A percentile compares a stretch with the other conserved stretches of the same genome.
Evolutionary conservation across 2,113 vertebrate species (phyloP).

Genomic region (Callipepla californica): DNA sequence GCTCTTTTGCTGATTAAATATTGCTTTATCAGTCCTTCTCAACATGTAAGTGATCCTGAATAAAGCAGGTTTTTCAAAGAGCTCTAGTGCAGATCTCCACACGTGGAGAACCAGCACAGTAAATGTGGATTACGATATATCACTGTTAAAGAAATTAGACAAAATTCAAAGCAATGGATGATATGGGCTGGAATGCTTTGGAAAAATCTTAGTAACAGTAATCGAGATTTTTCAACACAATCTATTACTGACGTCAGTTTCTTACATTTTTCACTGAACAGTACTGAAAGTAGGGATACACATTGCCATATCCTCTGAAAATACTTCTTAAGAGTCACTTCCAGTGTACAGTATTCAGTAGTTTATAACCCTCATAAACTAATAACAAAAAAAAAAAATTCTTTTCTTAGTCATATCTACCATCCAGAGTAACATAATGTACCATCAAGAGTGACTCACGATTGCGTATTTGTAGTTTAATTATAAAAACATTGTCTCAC

Average conservation of each 20-base stretch:
- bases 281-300: constrained; percentile 40
- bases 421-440: constrained; percentile 51
- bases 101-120: not conserved
- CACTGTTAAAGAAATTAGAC: not conserved
- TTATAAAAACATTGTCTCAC: constrained; percentile 71
- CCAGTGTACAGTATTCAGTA: not conserved
- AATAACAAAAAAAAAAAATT: too few relatives aligned
- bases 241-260: constrained; percentile 55
- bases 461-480: constrained; percentile 64
- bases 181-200: not conserved
- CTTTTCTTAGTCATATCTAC: constrained; percentile 26
- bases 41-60: not conserved
- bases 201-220: constrained; percentile 56
- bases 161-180: not conserved
- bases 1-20: not conserved
- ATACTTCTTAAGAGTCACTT: constrained; percentile 15
- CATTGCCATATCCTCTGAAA: constrained; percentile 39
- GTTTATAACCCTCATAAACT: constrained; percentile 3
- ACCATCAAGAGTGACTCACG: constrained; percentile 55
- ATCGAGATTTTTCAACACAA: constrained; percentile 60
- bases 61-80: not conserved
- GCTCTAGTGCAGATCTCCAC: not conserved
- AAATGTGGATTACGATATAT: not conserved
- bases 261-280: constrained; percentile 64
- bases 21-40: not conserved